These are phyloP conservation scores for Protonibea diacanthus DNA, from an alignment of 2,797 vertebrate species.

Conservation along the genomic window DNA sequence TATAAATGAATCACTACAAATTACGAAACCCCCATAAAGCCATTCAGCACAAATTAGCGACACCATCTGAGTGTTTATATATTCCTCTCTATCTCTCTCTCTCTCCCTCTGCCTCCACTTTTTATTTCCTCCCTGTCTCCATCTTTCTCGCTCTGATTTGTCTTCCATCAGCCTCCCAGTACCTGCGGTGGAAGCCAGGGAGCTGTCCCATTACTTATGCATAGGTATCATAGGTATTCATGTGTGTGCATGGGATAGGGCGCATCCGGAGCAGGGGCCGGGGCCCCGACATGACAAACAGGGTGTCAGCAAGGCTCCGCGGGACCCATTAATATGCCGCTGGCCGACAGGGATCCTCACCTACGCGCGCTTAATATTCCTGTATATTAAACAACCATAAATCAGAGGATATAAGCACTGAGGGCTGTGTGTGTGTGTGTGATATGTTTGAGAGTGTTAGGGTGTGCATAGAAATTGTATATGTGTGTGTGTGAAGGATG, in stretches of 20 bases:
- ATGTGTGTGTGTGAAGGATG: slow-evolving; percentile 33
- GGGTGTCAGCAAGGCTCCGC: slow-evolving; percentile 84
- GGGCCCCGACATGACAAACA: slow-evolving; percentile 86
- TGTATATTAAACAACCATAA: slow-evolving; percentile 90
- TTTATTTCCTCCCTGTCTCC: slow-evolving; percentile 73
- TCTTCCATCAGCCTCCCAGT: slow-evolving; percentile 77
- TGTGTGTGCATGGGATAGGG: slow-evolving; percentile 84
- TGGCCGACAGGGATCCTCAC: slow-evolving; percentile 83
- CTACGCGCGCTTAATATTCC: slow-evolving; percentile 86
- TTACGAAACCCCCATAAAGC: slow-evolving; percentile 7
- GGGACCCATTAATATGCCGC: slow-evolving; percentile 85
- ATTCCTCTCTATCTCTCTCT: slow-evolving; percentile 51
- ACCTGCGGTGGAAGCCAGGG: slow-evolving; percentile 58
- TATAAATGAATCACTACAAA: slow-evolving; percentile 32
- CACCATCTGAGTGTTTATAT: slow-evolving; percentile 48
- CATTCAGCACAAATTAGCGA: slow-evolving; percentile 49
- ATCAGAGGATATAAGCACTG: slow-evolving; percentile 83
- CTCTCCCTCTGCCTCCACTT: slow-evolving; percentile 44
- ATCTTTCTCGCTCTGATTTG: slow-evolving; percentile 69
- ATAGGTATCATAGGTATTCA: slow-evolving; percentile 91
- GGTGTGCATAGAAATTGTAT: slow-evolving; percentile 20
- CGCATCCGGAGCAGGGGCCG: slow-evolving; percentile 78
- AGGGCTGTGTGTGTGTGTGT: slow-evolving; percentile 53
- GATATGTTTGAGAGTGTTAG: slow-evolving; percentile 28
- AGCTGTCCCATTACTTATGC: slow-evolving; percentile 88